A percentile compares a stretch with the other conserved stretches of the same genome.
Evolutionary conservation across 2,797 vertebrate species (phyloP).

Genomic region (Lepidocolaptes lacrymiger): DNA sequence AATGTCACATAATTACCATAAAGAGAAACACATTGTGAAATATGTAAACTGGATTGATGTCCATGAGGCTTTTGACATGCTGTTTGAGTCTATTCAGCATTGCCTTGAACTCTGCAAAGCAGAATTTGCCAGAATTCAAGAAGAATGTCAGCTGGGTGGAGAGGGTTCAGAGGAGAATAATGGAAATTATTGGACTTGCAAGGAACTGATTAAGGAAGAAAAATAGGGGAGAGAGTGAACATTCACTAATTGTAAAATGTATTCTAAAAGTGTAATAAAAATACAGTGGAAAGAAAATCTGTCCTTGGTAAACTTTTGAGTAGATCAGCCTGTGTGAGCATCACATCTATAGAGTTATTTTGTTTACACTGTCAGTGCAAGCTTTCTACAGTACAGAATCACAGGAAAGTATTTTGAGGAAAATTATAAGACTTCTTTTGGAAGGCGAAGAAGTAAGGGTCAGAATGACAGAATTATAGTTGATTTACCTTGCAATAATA

Average conservation of each 20-base stretch:
- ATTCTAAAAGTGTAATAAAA: neutral
- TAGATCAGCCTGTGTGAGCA: neutral
- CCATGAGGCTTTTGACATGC: neutral
- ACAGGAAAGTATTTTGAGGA: neutral
- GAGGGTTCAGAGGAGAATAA: neutral
- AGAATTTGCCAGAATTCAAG: neutral
- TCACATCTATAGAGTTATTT: neutral
- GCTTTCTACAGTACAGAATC: neutral
- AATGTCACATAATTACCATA: neutral
- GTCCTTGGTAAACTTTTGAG: neutral
- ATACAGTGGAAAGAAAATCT: neutral
- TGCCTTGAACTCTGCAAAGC: neutral
- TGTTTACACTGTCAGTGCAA: neutral
- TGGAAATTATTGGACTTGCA: neutral
- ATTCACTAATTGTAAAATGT: neutral
- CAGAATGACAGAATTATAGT: neutral
- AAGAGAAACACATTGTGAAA: neutral
- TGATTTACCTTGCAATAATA: neutral
- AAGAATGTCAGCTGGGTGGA: neutral
- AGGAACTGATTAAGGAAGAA: neutral
- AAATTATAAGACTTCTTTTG: neutral
- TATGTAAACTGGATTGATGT: rapidly evolving
- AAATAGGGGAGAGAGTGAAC: neutral
- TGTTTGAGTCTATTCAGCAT: neutral
- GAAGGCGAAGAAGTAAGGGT: neutral